Conservation (phyloP, 2,797 vertebrate genomes). For the Siniperca undulata region DNA sequence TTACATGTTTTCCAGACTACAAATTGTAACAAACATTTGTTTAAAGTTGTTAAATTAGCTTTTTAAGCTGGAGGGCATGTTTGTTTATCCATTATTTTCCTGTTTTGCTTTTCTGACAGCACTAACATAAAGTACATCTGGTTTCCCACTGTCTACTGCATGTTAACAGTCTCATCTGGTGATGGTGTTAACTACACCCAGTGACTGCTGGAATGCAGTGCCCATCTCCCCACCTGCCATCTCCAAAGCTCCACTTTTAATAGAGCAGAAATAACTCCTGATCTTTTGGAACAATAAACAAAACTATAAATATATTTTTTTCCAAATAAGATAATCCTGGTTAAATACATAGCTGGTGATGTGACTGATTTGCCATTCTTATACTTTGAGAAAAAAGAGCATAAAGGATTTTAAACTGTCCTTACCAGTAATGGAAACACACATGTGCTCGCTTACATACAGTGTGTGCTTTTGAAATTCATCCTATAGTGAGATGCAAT, state of each 20-base stretch:
- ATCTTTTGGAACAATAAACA: conserved; percentile 25
- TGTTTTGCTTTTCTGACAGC: conserved; percentile 7
- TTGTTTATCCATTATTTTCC: conserved; percentile 2
- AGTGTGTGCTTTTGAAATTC: neutral
- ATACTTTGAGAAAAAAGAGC: neutral
- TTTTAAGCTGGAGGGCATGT: neutral
- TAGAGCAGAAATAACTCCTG: conserved; percentile 33
- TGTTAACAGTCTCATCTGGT: neutral
- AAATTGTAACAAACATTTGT: neutral
- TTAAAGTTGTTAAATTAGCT: neutral
- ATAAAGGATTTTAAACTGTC: neutral
- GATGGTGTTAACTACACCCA: neutral
- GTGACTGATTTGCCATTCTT: neutral
- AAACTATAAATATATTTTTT: conserved; percentile 18
- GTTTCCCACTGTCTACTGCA: neutral
- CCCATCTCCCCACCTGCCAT: conserved; percentile 25
- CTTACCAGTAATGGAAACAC: neutral
- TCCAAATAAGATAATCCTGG: conserved; percentile 1
- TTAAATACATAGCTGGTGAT: neutral
- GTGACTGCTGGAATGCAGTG: neutral
- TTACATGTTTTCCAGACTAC: neutral
- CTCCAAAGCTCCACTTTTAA: conserved; percentile 16
- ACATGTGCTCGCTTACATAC: neutral
- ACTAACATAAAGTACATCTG: conserved; percentile 1
- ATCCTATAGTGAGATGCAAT: neutral